Base-by-base conservation (phyloP, 2,888 invertebrate species). In the Drosophila macrospina region DNA sequence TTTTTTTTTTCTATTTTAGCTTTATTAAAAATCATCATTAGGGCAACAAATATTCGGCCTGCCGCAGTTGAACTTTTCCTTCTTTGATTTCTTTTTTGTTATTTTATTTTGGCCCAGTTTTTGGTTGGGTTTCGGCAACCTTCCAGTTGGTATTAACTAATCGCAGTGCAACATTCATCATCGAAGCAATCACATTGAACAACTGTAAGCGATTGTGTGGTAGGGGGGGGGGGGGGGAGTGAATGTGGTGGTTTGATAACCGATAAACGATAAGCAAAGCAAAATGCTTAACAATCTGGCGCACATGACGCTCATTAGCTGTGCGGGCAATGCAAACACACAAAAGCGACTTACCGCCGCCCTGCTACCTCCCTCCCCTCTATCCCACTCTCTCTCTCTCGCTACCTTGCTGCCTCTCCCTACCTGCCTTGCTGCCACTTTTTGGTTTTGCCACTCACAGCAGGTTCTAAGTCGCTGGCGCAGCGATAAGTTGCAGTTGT, bases 121-220 rank as follows among this genome's bases (percentile, higher is more conserved):
- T 71, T 16, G n/a, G 6, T 16, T 15, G 10, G 13, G 26, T 24
- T 71, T 50, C 50, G 34, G 34, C 42, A 65, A n/a, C 59, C 71
- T 74, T 60, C 41, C 59, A 34, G 20, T 8, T 4, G 63, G 52
- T 45, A 81, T 79, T 71, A 75, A 69, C 75, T 81, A 78, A 81
- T 79, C 78, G 69, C 69, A 47, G 41, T 42, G 59, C 68, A 59
- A 81, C 82, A 81, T 82, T 59, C 68, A 84, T 84, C 80, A 81
- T 71, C 56, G 77, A 74, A 69, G 55, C 42, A n/a, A n/a, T n/a
- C 41, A 51, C 73, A 70, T 56, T 68, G 65, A 59, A 65, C 65
- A 70, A 51, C 56, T 36, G 36, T 10, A 8, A 15, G 13, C 8
- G 28, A n/a, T 0, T 0, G 28, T 37, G 32, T 4, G 5, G 15